phyloP scores from a whole-genome alignment of 30 jellyfish, hydroid and myxozoan species.

The Pelagia noctiluca region DNA sequence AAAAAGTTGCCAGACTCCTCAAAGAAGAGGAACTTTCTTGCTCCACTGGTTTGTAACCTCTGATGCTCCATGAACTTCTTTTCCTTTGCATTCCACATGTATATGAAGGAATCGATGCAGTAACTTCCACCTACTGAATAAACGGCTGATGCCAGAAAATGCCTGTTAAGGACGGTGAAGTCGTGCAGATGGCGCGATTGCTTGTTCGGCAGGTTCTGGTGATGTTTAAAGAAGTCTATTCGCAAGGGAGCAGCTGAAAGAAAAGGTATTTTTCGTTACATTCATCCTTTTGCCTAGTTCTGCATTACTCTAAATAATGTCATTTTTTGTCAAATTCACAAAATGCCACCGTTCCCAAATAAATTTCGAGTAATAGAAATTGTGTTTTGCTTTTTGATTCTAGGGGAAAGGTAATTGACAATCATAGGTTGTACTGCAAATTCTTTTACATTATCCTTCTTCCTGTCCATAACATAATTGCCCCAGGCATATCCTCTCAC shows the following conservation, averaged over 20 bases:
- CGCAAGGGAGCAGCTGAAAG: constrained; percentile 10
- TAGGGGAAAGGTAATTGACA: no score
- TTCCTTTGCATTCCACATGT: not conserved
- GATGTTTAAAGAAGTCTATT: constrained; percentile 23
- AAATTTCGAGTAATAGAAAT: no score
- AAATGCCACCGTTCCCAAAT: no score
- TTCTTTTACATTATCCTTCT: no score
- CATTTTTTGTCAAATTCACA: no score
- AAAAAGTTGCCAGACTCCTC: constrained; percentile 9
- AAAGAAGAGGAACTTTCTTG: constrained; percentile 11
- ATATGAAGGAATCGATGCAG: constrained; percentile 19
- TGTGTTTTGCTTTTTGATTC: no score
- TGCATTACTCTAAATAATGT: no score
- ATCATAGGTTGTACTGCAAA: no score
- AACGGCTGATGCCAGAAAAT: constrained; percentile 24
- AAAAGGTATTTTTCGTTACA: no score
- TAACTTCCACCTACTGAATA: not conserved
- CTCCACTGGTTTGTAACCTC: constrained; percentile 8
- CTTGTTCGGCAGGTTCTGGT: not conserved
- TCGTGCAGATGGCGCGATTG: not conserved
- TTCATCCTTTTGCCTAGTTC: no score
- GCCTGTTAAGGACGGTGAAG: not conserved
- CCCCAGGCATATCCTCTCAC: no score
- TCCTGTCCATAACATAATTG: no score
- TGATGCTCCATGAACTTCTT: constrained; percentile 10